These are phyloP conservation scores for Tachycineta bicolor DNA, from an alignment of 2,113 vertebrate species.

Conservation along the genomic window DNA sequence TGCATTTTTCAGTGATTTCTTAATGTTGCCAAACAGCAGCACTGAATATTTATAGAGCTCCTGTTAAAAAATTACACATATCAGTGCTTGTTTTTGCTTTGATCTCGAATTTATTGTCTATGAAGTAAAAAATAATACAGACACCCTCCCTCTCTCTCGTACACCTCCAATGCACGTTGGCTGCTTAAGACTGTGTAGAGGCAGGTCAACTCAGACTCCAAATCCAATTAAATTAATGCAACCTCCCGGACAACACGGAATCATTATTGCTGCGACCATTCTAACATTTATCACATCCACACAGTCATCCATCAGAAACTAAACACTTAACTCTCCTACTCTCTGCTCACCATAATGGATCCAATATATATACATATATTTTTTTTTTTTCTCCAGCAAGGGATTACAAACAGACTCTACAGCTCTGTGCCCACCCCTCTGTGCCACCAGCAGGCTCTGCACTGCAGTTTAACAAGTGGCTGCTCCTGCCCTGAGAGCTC, in stretches of 20 bases:
- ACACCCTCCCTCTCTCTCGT: neutral
- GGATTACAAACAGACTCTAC: neutral
- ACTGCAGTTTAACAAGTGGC: neutral
- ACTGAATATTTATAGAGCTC: conserved; percentile 30
- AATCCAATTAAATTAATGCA: conserved; percentile 67
- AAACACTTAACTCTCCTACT: neutral
- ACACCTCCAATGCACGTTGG: neutral
- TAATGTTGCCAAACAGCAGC: conserved; percentile 18
- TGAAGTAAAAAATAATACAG: conserved; percentile 6
- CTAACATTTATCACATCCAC: conserved; percentile 28
- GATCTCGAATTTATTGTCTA: conserved; percentile 48
- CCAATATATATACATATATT: neutral
- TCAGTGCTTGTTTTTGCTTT: conserved; percentile 31
- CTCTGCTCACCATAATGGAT: neutral
- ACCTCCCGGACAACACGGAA: conserved; percentile 26
- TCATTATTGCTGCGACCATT: conserved; percentile 5
- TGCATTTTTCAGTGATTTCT: conserved; percentile 44
- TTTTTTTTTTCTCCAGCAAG: neutral
- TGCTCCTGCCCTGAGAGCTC: neutral
- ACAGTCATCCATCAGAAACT: conserved; percentile 21
- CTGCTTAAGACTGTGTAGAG: neutral
- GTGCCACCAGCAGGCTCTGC: neutral
- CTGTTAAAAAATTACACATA: conserved; percentile 61
- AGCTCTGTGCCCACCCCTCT: accelerated
- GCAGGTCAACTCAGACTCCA: neutral